Evolutionary conservation across 2,797 vertebrate genomes (phyloP), one percentile per base, ranked within the genome.

Genomic region (Telmatherina bonti): DNA sequence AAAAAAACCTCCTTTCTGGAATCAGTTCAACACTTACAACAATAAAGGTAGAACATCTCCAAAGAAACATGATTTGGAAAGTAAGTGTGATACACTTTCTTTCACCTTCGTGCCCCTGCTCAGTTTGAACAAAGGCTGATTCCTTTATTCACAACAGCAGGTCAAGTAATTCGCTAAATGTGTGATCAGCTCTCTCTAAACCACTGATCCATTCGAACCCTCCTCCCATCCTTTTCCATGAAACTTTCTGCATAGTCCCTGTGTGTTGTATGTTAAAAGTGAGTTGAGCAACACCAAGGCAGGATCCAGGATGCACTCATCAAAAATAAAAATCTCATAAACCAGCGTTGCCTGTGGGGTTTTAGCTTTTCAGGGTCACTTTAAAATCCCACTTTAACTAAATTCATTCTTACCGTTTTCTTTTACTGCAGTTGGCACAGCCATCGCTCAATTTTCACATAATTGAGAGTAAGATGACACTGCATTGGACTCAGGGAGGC

Each of bases 1-100:
- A 76, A 71, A 26, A 76, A 71, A 71, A 29, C 31, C 73, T 81
- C 76, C 74, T 57, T 66, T 67, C 55, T 78, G 62, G 64, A 78
- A 70, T 80, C 33, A 12, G 64, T 62, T 77, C 31, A 63, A 20
- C n/a, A 15, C 33, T 62, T 56, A 60, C 52, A 71, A 38, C 4
- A 24, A 10, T 5, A 45, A 52, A 77, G 62, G 63, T 3, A 0
- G 27, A 5, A 71, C 56, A 73, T 81, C 41, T 55, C 67, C 31
- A 26, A 7, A 36, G 49, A 66, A 62, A 72, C 62, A 53, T 31
- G 56, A 74, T 36, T 66, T 27, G 2, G 13, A 77, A 43, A 54
- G 57, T 45, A 49, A 9, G 16, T 26, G 27, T 51, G 45, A 60
- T 9, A 54, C 30, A 31, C 20, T 38, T 62, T 60, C 35, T 79